Evolutionary conservation across 2,888 invertebrate genomes (phyloP).

Genomic region (Capitulum mitella): DNA sequence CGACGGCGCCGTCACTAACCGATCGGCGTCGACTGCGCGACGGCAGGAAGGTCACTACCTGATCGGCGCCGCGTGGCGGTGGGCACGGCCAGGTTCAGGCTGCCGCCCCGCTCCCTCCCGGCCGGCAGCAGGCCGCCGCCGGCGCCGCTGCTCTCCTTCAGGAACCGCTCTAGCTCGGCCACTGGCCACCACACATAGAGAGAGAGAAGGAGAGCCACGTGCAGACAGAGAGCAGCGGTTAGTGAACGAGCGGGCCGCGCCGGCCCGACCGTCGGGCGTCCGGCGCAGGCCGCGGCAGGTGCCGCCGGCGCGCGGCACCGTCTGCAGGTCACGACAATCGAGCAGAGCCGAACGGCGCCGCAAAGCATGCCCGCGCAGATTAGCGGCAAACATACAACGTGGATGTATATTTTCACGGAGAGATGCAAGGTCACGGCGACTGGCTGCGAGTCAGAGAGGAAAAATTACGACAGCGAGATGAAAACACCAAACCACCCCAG

Average conservation of each 20-base stretch:
- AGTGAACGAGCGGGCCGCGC: neutral
- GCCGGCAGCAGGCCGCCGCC: neutral
- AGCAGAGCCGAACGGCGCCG: too few species aligned
- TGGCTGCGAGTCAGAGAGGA: too few species aligned
- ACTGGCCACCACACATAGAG: neutral
- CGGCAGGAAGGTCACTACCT: neutral
- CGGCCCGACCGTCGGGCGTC: neutral
- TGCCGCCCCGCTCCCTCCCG: neutral
- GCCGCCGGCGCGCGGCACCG: too few species aligned
- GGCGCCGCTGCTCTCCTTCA: neutral
- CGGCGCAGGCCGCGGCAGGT: too few species aligned
- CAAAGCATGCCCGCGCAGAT: neutral
- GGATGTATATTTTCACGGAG: too few species aligned
- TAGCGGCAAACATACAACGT: too few species aligned
- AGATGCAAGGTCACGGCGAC: too few species aligned
- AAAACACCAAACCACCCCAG: too few species aligned
- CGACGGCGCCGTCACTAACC: too few species aligned
- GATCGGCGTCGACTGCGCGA: too few species aligned
- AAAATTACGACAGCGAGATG: too few species aligned
- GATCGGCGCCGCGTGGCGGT: neutral
- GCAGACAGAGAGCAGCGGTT: neutral
- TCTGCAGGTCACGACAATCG: too few species aligned
- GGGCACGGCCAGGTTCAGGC: neutral
- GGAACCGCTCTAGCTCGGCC: constrained; percentile 7
- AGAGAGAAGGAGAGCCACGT: neutral